Evolutionary conservation across 1,140 invertebrate genomes (phyloP).

Genomic region (Chlorops oryzae): DNA sequence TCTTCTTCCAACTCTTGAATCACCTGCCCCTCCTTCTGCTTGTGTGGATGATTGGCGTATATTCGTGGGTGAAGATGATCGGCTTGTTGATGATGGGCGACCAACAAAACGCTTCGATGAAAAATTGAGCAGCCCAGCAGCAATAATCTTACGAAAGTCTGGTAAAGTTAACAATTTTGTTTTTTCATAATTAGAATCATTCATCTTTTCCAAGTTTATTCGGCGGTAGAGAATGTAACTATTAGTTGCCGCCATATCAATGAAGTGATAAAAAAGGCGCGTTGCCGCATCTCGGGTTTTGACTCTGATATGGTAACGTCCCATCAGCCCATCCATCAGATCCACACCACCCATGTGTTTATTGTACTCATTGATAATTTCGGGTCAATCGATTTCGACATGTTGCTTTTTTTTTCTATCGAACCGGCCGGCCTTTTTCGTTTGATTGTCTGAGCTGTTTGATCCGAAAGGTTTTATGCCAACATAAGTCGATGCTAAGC

Average conservation of each 20-base stretch:
- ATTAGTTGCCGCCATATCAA: conserved; percentile 34
- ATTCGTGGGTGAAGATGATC: no score
- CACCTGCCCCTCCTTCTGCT: no score
- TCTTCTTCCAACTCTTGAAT: no score
- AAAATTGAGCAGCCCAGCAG: no score
- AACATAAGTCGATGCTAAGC: conserved; percentile 43
- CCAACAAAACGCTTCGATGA: no score
- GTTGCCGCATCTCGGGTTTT: conserved; percentile 47
- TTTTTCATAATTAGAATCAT: no score
- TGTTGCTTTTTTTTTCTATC: conserved; percentile 27
- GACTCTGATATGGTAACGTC: conserved; percentile 43
- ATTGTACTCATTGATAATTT: conserved; percentile 49
- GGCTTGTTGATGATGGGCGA: no score
- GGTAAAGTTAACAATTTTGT: no score
- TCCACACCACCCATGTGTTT: conserved; percentile 50
- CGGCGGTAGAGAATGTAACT: not conserved
- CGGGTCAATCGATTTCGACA: conserved; percentile 45
- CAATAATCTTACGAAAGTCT: no score
- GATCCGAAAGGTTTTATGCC: conserved; percentile 24
- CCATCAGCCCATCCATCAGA: conserved; percentile 45
- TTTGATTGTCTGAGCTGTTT: not conserved
- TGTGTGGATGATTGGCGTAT: no score
- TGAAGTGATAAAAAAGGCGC: conserved; percentile 47
- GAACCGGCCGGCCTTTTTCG: not conserved
- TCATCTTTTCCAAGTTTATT: no score